Base-by-base conservation (phyloP, 2,888 invertebrate species). In the Sycophila texana region DNA sequence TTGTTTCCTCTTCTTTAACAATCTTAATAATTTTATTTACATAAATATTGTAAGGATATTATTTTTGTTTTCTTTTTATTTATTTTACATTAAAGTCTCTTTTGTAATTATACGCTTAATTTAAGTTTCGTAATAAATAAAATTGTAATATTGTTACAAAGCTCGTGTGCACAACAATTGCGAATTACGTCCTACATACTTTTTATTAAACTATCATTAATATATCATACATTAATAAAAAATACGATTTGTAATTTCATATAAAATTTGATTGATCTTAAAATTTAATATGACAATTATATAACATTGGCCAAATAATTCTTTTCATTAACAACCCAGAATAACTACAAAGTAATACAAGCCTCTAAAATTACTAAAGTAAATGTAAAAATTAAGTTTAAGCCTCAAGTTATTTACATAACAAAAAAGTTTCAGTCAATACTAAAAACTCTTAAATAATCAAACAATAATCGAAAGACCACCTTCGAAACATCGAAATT, bases 41-140 rank as follows among this genome's bases (percentile, higher is more conserved):
- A 67, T 55, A 26, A 76, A 57, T 26, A 57, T 57, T 75, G 79
- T 76, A 74, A 57, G 61, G 75, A 30, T 18, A 63, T 18, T 51
- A 74, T 82, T 72, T 49, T 63, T 51, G 57, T 65, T 70, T 74
- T 65, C 10, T 10, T 39, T 51, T 70, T 79, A 70, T 79, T 74
- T 74, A 74, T 70, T 79, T 79, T 74, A 58, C 14, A 66, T 10
- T 60, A 26, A 67, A 1, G 30, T 47, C 20, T 49, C 16, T 49
- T 70, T 65, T 20, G 55, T 78, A 73, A 53, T 55, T 61, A 53
- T 73, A 71, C 20, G 47, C 49, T 51, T 57, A 61, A 30, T n/a
- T n/a, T 67, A 68, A 68, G 57, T 57, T n/a, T 68, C 39, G 18
- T 14, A 68, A 30, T 55, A 68, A 57, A 68, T 68, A 68, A 26